phyloP scores from a whole-genome alignment of 2,797 vertebrate species.

The Dryobates pubescens region DNA sequence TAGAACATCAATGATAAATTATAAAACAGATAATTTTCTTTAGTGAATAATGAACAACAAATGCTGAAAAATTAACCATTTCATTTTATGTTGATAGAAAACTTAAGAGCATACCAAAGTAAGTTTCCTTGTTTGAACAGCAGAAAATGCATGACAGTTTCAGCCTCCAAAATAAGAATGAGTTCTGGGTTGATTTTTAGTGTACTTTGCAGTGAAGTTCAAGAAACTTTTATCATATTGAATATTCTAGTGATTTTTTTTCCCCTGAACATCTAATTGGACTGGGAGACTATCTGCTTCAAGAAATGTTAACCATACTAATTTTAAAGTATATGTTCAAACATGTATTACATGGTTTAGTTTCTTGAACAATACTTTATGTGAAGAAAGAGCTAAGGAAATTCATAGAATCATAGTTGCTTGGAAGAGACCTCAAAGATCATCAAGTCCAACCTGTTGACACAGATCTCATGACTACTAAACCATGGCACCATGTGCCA shows the following conservation, averaged over 20 bases:
- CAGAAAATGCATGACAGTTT: constrained; percentile 31
- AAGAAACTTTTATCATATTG: not conserved
- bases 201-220: not conserved
- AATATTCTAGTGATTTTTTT: not conserved
- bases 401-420: not conserved
- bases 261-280: not conserved
- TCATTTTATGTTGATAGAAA: constrained; percentile 60
- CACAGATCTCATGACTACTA: too few relatives aligned
- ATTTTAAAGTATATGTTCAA: not conserved
- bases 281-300: not conserved
- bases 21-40: constrained; percentile 72
- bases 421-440: too few relatives aligned
- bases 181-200: constrained; percentile 11
- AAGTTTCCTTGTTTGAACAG: constrained; percentile 27
- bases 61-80: constrained; percentile 66
- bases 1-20: constrained; percentile 67
- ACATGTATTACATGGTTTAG: not conserved
- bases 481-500: too few relatives aligned
- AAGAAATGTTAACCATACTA: not conserved
- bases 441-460: too few relatives aligned
- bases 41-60: constrained; percentile 66
- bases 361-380: not conserved
- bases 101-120: constrained; percentile 30
- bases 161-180: not conserved
- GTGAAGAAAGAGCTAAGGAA: not conserved